These are phyloP conservation scores for Blennius ocellaris DNA, from an alignment of 2,113 vertebrate genomes.

Conservation along the genomic window DNA sequence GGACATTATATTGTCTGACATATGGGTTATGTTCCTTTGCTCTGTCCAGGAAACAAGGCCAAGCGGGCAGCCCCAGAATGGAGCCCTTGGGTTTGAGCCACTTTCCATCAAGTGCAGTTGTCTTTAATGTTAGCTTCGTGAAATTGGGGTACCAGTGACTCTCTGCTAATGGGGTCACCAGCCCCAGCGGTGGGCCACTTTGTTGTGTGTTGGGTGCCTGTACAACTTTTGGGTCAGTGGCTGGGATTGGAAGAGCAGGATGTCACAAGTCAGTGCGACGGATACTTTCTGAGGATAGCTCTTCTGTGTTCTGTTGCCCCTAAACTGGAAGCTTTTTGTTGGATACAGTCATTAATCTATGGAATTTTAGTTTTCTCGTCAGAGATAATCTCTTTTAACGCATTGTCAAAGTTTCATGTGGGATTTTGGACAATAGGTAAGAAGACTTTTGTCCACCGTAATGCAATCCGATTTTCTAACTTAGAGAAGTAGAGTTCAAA, in stretches of 20 bases:
- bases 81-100: constrained; percentile 58
- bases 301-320: constrained; percentile 10
- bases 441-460: too few relatives aligned
- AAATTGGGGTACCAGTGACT: constrained; percentile 62
- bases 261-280: constrained; percentile 17
- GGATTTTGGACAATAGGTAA: too few relatives aligned
- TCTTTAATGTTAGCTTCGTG: constrained; percentile 55
- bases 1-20: constrained; percentile 77
- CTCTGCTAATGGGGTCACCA: constrained; percentile 56
- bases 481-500: too few relatives aligned
- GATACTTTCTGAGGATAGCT: constrained; percentile 38
- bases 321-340: neutral
- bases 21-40: constrained; percentile 75
- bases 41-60: constrained; percentile 78
- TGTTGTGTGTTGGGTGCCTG: constrained; percentile 29
- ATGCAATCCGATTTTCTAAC: too few relatives aligned
- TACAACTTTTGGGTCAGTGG: constrained; percentile 55
- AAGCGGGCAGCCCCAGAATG: constrained; percentile 64
- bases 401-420: too few relatives aligned
- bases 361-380: too few relatives aligned
- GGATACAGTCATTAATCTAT: neutral
- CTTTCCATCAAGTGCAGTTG: constrained; percentile 59
- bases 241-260: constrained; percentile 20
- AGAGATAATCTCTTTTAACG: too few relatives aligned
- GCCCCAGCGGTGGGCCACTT: constrained; percentile 46